Evolutionary conservation across 2,113 vertebrate genomes (phyloP), one percentile per base, ranked within the genome.

Genomic region (Amblyopsis rosae): DNA sequence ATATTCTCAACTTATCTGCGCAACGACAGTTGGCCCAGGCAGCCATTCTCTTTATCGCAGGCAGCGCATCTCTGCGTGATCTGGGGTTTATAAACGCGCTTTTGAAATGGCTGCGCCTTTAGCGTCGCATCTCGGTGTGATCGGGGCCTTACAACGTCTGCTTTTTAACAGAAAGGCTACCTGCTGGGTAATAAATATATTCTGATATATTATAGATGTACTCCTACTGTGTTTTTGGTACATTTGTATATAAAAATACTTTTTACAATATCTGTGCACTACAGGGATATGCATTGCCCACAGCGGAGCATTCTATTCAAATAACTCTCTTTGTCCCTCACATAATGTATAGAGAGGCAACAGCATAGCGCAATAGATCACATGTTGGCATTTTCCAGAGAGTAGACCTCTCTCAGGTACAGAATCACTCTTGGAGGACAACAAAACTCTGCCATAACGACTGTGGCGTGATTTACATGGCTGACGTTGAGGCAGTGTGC

Each of bases 291-390:
- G 55, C 17, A 50, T 59, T 10, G 33, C 55, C 59, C 50, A 47
- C 57, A 72, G 45, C n/a, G 9, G 13, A 26, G 3, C 46, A 7
- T 45, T 53, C 15, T 3, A 26, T 13, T 66, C 32, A 12, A 74
- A 59, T 45, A 67, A 48, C 47, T 48, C 35, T 41, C 7, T 7
- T 6, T 51, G 49, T 41, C 60, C 17, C 53, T 77, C 72, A 51
- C 46, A 59, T 51, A 48, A 77, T 63, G 11, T 16, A 74, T 54
- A 5, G 26, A 33, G 51, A 58, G 11, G 62, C 8, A 56, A 55
- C 15, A 75, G 67, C 70, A 54, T 11, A 48, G 32, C 72, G 33
- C 11, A 62, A 59, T 35, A 51, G 41, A 78, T 81, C 63, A 64
- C 26, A 56, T 64, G 19, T 47, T 59, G 47, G 63, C 71, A 62